Evolutionary conservation across 2,797 vertebrate species (phyloP), one percentile per base, ranked within the genome.

Genomic region (Enteromius anoplus): DNA sequence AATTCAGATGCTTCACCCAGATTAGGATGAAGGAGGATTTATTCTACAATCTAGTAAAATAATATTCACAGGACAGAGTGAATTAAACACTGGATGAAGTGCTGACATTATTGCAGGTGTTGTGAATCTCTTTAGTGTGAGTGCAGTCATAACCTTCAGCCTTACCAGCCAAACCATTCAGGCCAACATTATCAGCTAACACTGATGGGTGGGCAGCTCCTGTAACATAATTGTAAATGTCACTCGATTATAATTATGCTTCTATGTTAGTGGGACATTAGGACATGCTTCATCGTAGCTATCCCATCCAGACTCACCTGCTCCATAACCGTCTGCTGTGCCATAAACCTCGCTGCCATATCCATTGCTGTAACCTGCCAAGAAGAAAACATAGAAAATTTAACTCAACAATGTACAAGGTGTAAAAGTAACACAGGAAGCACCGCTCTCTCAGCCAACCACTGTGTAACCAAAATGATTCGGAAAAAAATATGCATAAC

Each of bases 291-390:
- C 4, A 14, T 64, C 17, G 21, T 37, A 60, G 34, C 9, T 49
- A 77, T 45, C 4, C 2, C 32, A 32, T 81, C 69, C 49, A 64
- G 29, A 92, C 94, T 92, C 86, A 95, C 95, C 94, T 15, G 92
- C 89, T 78, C 92, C 91, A 21, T 92, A 93, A n/a, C 90, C 90
- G 4, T 94, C 82, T 12, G n/a, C 75, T 49, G 76, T 66, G 12
- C 77, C 84, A 81, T 85, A 87, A 37, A 86, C 53, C 11, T 87
- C 84, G 70, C 64, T 83, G 21, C 89, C 55, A 65, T 92, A 94
- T 37, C 92, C 91, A 51, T 93, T 95, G 64, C 89, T 91, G 6
- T 93, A 94, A 85, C 93, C 94, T 95, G 90, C 11, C 3, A 81
- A 89, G 70, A 91, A 23, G 77, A 81, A 21, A 7, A 1, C 8